A percentile compares a stretch with the other conserved stretches of the same genome.
phyloP scores from a whole-genome alignment of 2,888 invertebrate species.

The Acronicta alni region DNA sequence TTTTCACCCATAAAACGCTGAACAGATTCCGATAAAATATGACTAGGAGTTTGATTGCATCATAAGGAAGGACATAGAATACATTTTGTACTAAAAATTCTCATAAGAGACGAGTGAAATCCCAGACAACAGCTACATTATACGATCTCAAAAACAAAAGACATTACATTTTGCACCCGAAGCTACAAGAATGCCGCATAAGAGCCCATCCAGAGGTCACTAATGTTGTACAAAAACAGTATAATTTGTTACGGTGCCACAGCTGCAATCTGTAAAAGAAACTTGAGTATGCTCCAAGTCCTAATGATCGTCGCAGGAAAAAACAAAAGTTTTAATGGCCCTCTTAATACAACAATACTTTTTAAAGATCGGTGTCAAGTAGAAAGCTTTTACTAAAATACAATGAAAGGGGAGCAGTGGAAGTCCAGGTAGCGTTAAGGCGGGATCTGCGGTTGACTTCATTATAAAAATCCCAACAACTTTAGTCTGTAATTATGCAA shows the following conservation, averaged over 20 bases:
- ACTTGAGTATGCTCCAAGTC: conserved; percentile 27
- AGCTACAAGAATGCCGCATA: not conserved
- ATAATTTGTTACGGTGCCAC: conserved; percentile 13
- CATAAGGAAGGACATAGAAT: too few relatives aligned
- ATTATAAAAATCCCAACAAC: conserved; percentile 45
- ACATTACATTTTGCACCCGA: not conserved
- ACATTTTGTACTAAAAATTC: too few relatives aligned
- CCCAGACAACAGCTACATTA: too few relatives aligned
- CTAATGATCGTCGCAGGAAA: conserved; percentile 30
- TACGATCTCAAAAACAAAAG: too few relatives aligned
- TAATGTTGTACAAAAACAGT: conserved; percentile 12
- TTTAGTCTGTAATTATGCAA: conserved; percentile 46
- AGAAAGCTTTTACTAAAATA: conserved; percentile 32
- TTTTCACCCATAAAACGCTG: too few relatives aligned
- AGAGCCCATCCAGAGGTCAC: not conserved
- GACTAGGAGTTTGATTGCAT: too few relatives aligned
- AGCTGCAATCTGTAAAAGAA: conserved; percentile 28
- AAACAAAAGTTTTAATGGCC: conserved; percentile 41
- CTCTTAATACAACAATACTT: conserved; percentile 30
- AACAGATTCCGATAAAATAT: too few relatives aligned
- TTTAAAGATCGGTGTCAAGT: conserved; percentile 42
- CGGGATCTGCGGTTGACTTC: conserved; percentile 36
- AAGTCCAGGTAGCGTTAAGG: conserved; percentile 24
- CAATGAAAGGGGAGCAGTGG: conserved; percentile 37
- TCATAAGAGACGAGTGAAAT: too few relatives aligned